phyloP scores from a whole-genome alignment of 2,113 vertebrate species.

The Malurus elegans region DNA sequence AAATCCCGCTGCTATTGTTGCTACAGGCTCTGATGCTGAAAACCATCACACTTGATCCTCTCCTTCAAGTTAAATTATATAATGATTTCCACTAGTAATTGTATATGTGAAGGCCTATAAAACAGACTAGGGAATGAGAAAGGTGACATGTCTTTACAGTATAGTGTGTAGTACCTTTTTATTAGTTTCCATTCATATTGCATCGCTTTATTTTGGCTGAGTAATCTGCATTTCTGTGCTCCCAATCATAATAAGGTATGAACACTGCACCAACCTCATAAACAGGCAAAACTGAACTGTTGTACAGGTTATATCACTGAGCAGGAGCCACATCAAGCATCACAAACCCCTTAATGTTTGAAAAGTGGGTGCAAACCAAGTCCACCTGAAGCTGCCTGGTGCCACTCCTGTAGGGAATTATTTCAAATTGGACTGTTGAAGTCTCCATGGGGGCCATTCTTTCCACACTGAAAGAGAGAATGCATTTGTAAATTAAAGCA shows the following conservation, averaged over 20 bases:
- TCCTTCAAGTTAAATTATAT: not conserved
- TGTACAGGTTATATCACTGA: not conserved
- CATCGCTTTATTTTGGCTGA: not conserved
- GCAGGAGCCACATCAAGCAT: slow-evolving; percentile 35
- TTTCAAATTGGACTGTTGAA: slow-evolving; percentile 62
- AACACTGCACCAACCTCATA: not conserved
- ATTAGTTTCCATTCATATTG: not conserved
- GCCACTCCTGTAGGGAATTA: slow-evolving; percentile 72
- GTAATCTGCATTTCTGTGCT: not conserved
- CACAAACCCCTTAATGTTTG: slow-evolving; percentile 56
- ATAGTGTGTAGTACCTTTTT: not conserved
- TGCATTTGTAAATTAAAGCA: not conserved
- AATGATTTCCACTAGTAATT: not conserved
- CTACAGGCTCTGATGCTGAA: not conserved
- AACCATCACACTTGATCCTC: not conserved
- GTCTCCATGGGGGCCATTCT: slow-evolving; percentile 55
- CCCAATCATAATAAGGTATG: not conserved
- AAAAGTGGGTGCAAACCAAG: slow-evolving; percentile 53
- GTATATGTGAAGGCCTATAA: not conserved
- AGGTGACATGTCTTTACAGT: not conserved
- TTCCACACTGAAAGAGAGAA: slow-evolving; percentile 21
- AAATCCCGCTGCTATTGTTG: not conserved
- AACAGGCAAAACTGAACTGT: not conserved
- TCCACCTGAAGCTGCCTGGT: slow-evolving; percentile 73
- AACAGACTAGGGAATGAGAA: not conserved